A percentile compares a stretch with the other conserved stretches of the same genome.
Evolutionary conservation across 2,113 vertebrate species (phyloP).

Genomic region (Pholis gunnellus): DNA sequence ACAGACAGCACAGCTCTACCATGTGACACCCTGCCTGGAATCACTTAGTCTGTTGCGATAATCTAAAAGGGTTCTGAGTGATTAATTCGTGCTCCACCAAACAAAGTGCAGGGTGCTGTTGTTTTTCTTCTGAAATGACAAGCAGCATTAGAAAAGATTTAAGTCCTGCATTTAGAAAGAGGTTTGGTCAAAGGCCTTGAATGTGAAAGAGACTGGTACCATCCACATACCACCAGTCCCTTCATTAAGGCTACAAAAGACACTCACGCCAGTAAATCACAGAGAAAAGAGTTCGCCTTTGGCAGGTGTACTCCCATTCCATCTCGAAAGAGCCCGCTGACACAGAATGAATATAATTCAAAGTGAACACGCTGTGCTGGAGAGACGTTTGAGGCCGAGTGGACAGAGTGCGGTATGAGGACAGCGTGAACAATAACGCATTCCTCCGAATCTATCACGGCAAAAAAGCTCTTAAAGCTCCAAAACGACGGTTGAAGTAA

Average conservation of each 20-base stretch:
- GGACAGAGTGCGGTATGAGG: constrained; percentile 46
- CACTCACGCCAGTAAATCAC: constrained; percentile 79
- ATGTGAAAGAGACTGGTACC: constrained; percentile 79
- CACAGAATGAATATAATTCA: constrained; percentile 69
- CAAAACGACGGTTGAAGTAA: constrained; percentile 11
- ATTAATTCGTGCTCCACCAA: constrained; percentile 42
- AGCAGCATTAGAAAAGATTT: constrained; percentile 68
- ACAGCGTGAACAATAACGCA: constrained; percentile 48
- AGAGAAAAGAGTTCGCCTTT: constrained; percentile 67
- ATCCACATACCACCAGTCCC: constrained; percentile 75
- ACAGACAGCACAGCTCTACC: not conserved
- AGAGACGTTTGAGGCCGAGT: constrained; percentile 34
- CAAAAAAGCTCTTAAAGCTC: constrained; percentile 33
- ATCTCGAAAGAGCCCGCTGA: constrained; percentile 55
- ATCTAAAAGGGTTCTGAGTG: constrained; percentile 14
- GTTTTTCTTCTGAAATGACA: constrained; percentile 63
- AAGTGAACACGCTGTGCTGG: constrained; percentile 46
- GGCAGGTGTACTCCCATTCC: constrained; percentile 80
- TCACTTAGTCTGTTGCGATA: not conserved
- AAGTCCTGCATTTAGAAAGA: constrained; percentile 54
- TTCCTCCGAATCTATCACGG: constrained; percentile 38
- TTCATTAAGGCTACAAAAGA: constrained; percentile 81
- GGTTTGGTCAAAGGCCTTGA: constrained; percentile 77
- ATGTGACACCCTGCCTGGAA: not conserved
- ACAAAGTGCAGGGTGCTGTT: constrained; percentile 48